These are phyloP conservation scores for Myiagra hebetior DNA, from an alignment of 2,113 vertebrate species.

Conservation along the genomic window DNA sequence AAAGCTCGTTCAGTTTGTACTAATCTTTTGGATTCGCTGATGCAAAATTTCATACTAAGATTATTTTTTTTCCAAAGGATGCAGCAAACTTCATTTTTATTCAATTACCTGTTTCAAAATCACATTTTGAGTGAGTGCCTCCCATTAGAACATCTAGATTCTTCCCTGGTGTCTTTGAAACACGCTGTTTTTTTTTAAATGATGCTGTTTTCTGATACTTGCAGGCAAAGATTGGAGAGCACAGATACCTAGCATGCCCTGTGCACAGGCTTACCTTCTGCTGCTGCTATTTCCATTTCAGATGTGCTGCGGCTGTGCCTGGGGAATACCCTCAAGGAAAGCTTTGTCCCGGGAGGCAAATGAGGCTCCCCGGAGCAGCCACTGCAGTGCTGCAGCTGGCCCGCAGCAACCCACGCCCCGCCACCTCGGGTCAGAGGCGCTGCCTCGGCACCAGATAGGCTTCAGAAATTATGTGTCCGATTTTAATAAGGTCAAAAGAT, in stretches of 20 bases:
- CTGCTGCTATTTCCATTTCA: conserved; percentile 31
- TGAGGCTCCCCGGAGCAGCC: not conserved
- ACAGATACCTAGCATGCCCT: not conserved
- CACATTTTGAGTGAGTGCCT: not conserved
- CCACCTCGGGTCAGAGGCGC: not conserved
- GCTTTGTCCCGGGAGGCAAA: conserved; percentile 36
- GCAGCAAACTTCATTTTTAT: not conserved
- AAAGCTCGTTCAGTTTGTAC: not conserved
- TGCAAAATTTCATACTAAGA: not conserved
- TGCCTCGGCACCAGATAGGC: accelerated
- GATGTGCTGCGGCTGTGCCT: not conserved
- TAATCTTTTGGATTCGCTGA: not conserved
- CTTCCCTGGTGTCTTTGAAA: not conserved
- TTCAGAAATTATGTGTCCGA: accelerated
- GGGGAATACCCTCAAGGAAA: conserved; percentile 9
- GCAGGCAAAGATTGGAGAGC: not conserved
- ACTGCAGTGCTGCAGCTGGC: not conserved
- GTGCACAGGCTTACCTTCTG: conserved; percentile 14
- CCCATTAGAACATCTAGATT: not conserved
- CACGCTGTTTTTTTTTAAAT: accelerated
- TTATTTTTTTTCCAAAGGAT: not conserved
- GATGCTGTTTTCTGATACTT: not conserved
- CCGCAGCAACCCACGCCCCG: not conserved
- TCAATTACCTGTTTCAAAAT: not conserved
- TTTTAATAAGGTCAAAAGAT: not conserved